These are phyloP conservation scores for Drosophila grimshawi DNA, from an alignment of 1,140 invertebrate species.

Conservation along the genomic window DNA sequence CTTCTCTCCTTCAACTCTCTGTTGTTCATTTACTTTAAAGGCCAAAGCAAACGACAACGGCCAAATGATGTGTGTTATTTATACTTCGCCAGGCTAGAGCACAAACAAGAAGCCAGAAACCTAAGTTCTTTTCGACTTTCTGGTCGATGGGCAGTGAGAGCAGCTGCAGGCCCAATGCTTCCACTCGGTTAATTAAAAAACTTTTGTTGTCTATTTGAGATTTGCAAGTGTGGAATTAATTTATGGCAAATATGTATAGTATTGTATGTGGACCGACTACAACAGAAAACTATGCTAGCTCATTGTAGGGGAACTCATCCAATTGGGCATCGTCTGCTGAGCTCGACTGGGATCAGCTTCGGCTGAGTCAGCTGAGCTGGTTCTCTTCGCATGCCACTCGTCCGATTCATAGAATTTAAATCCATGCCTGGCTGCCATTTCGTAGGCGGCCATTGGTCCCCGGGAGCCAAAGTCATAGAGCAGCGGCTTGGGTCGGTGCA, in stretches of 20 bases:
- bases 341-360: conserved; percentile 21
- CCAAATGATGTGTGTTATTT: conserved; percentile 69
- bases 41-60: conserved; percentile 47
- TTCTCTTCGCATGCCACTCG: conserved; percentile 51
- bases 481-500: conserved; percentile 49
- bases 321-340: conserved; percentile 23
- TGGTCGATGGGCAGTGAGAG: conserved; percentile 33
- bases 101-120: conserved; percentile 29
- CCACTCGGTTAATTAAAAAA: conserved; percentile 75
- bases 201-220: conserved; percentile 49
- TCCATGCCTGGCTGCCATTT: conserved; percentile 42
- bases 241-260: conserved; percentile 11
- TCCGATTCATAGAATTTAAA: conserved; percentile 60
- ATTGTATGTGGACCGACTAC: background rate
- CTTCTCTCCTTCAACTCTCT: background rate
- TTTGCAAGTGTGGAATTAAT: conserved; percentile 27
- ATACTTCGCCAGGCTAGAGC: conserved; percentile 23
- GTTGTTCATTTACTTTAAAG: conserved; percentile 1
- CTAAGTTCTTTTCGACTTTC: background rate
- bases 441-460: conserved; percentile 56
- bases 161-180: conserved; percentile 3
- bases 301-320: conserved; percentile 4
- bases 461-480: conserved; percentile 59
- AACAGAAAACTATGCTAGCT: conserved; percentile 16
- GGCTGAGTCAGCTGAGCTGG: conserved; percentile 2